phyloP scores from a whole-genome alignment of 2,113 vertebrate species.

The Fregata magnificens region DNA sequence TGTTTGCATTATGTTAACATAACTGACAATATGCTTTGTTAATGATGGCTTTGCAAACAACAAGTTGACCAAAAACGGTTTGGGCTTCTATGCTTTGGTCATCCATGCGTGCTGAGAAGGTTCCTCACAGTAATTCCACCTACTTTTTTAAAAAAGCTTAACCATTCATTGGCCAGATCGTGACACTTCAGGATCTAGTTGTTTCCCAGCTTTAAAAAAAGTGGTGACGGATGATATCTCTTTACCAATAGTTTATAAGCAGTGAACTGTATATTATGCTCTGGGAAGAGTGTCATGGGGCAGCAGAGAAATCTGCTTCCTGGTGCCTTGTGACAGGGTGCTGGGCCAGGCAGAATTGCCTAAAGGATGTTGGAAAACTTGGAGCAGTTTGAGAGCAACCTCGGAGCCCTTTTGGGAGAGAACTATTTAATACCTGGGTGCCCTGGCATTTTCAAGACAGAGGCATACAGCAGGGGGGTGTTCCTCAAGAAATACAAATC shows the following conservation, averaged over 20 bases:
- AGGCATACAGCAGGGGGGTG: fast-evolving
- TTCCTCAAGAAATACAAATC: not conserved
- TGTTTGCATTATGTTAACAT: not conserved
- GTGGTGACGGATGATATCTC: not conserved
- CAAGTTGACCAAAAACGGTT: not conserved
- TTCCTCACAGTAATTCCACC: not conserved
- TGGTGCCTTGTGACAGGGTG: not conserved
- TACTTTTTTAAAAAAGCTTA: not conserved
- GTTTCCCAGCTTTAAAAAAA: not conserved
- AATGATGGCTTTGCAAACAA: not conserved
- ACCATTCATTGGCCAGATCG: not conserved
- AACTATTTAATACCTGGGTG: not conserved
- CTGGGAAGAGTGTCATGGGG: not conserved
- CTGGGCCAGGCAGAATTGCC: not conserved
- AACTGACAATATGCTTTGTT: not conserved
- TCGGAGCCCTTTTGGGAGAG: not conserved
- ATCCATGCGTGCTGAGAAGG: not conserved
- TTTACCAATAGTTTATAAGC: not conserved
- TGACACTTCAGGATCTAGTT: not conserved
- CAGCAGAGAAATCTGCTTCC: not conserved
- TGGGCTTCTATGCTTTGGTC: not conserved
- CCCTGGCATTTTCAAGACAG: not conserved
- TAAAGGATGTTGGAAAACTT: not conserved
- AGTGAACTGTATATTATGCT: not conserved
- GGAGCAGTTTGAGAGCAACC: not conserved